Evolutionary conservation across 1,140 invertebrate species (phyloP).

Genomic region (Sinella curviseta): DNA sequence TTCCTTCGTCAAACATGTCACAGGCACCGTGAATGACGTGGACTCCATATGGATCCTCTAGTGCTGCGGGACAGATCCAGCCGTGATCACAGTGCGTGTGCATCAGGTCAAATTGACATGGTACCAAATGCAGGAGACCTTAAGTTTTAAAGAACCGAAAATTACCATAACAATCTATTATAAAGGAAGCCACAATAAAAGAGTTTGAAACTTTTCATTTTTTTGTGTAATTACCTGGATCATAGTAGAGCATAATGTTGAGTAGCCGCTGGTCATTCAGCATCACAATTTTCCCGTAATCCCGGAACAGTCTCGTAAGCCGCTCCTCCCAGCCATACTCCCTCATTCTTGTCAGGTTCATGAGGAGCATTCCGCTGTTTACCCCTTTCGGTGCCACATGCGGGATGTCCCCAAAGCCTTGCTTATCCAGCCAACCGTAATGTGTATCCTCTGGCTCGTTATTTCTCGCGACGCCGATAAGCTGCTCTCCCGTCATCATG

Average conservation of each 20-base stretch:
- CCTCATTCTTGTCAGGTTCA: slow-evolving; percentile 1
- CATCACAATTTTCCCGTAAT: background rate
- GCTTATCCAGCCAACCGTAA: background rate
- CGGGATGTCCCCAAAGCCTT: background rate
- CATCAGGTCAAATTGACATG: background rate
- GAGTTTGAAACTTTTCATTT: background rate
- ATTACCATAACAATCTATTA: background rate
- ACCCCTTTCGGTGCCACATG: background rate
- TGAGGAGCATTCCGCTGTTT: background rate
- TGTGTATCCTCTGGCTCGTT: background rate
- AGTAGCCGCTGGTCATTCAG: background rate
- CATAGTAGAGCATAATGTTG: background rate
- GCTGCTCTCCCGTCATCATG: background rate
- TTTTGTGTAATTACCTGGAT: background rate
- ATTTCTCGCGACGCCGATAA: background rate
- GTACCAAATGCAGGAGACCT: background rate
- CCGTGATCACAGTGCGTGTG: background rate
- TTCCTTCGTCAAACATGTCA: background rate
- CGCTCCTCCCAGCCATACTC: background rate
- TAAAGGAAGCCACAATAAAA: background rate
- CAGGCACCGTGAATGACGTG: background rate
- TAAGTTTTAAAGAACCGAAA: background rate
- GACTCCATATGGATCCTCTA: background rate
- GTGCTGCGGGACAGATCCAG: background rate
- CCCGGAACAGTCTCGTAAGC: background rate